These are phyloP conservation scores for Dinocampus coccinellae DNA, from an alignment of 2,888 invertebrate species.

Conservation along the genomic window DNA sequence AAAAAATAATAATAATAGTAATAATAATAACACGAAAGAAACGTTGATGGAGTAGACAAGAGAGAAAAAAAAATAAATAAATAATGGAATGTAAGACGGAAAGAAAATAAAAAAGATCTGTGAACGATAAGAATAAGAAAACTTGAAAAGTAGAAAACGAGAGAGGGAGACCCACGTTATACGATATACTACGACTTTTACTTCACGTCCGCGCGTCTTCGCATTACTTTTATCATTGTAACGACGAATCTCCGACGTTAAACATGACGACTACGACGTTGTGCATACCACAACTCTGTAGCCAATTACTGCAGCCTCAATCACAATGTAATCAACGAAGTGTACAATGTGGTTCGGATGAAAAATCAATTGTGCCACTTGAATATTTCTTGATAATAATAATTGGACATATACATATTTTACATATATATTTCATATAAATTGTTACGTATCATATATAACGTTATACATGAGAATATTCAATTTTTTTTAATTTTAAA, in stretches of 20 bases:
- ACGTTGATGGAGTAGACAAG: neutral
- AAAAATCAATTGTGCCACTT: conserved; percentile 52
- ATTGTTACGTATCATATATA: neutral
- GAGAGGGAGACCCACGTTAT: conserved; percentile 40
- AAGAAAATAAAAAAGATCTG: conserved; percentile 20
- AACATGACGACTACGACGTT: too few species aligned
- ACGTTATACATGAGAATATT: too few species aligned
- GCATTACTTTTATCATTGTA: conserved; percentile 16
- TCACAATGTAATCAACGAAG: conserved; percentile 49
- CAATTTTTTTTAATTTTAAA: too few species aligned
- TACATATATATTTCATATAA: neutral
- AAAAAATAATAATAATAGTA: conserved; percentile 21
- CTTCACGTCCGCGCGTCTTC: conserved; percentile 36
- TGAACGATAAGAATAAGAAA: conserved; percentile 5
- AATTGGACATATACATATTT: conserved; percentile 17
- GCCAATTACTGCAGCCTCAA: conserved; percentile 52
- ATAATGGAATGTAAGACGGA: neutral
- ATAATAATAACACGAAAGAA: too few species aligned
- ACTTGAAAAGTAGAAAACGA: conserved; percentile 14
- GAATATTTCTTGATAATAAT: conserved; percentile 35
- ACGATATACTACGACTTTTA: conserved; percentile 33
- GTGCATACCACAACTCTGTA: conserved; percentile 26
- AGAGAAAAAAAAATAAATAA: neutral
- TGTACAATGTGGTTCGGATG: conserved; percentile 44
- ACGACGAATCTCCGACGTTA: too few species aligned